Percentiles rank a stretch among this genome's conserved stretches.
phyloP scores from a whole-genome alignment of 2,113 vertebrate genomes.

The Alligator mississippiensis region DNA sequence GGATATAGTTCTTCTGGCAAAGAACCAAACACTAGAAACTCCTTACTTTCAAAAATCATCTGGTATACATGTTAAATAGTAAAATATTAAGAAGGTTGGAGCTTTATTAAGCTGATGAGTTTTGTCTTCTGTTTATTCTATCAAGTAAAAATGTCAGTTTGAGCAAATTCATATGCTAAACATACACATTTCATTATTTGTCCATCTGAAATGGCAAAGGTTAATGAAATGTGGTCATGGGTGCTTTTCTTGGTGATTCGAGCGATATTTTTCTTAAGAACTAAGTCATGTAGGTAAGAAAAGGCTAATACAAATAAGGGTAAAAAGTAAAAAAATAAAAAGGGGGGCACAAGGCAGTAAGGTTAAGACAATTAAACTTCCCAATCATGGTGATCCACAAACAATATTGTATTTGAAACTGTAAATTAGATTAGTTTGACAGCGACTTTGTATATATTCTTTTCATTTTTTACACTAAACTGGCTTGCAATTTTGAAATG shows the following conservation, averaged over 20 bases:
- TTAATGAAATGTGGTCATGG: background rate
- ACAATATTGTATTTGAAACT: background rate
- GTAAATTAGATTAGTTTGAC: background rate
- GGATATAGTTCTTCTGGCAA: background rate
- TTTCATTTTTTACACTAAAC: background rate
- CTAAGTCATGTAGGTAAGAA: background rate
- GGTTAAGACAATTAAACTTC: background rate
- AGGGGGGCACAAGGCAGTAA: background rate
- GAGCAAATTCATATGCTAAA: background rate
- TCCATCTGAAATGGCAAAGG: background rate
- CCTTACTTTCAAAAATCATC: background rate
- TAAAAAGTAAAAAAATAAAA: background rate
- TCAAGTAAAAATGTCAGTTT: background rate
- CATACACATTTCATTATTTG: background rate
- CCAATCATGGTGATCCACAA: background rate
- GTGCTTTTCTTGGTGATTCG: background rate
- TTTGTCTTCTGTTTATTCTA: background rate
- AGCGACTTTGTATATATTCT: background rate
- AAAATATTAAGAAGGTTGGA: background rate
- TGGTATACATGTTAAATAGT: background rate
- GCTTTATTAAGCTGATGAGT: rapidly evolving
- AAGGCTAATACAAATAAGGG: background rate
- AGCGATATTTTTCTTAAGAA: background rate
- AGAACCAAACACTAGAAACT: background rate
- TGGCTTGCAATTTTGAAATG: background rate